Percentiles rank a stretch among this genome's conserved stretches.
phyloP scores from a whole-genome alignment of 2,797 vertebrate genomes.

The Ficedula albicollis region DNA sequence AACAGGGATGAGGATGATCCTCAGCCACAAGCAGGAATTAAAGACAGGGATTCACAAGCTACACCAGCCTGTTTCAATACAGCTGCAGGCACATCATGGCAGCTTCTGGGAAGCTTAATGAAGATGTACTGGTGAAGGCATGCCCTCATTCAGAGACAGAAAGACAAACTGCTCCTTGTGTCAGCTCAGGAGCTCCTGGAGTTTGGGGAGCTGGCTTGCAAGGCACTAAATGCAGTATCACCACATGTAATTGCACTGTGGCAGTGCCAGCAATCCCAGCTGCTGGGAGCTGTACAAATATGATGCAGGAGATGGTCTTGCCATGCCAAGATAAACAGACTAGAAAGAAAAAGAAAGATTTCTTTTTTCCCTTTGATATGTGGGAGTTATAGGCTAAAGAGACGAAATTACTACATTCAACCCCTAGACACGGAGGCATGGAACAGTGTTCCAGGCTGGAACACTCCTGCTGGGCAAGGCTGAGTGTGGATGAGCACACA shows the following conservation, averaged over 20 bases:
- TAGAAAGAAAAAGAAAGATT: background rate
- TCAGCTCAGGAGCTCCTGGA: background rate
- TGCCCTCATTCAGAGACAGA: background rate
- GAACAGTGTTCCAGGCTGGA: background rate
- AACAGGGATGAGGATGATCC: background rate
- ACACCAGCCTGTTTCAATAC: background rate
- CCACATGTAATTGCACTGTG: background rate
- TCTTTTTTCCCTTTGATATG: background rate
- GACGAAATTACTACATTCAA: background rate
- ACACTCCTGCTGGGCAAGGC: background rate
- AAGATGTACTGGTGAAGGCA: background rate
- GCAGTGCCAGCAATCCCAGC: background rate
- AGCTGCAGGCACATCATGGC: background rate
- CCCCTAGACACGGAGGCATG: background rate
- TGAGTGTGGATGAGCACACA: background rate
- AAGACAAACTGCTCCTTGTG: background rate
- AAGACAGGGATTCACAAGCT: background rate
- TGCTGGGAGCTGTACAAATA: background rate
- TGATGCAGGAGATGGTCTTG: accelerated
- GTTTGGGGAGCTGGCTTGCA: background rate
- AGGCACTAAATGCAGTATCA: background rate
- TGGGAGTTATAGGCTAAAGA: background rate
- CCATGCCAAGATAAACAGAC: background rate
- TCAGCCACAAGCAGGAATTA: background rate
- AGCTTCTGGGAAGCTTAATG: background rate